A percentile compares a stretch with the other conserved stretches of the same genome.
Evolutionary conservation across 2,113 vertebrate genomes (phyloP).

Genomic region (Calyptomena viridis): DNA sequence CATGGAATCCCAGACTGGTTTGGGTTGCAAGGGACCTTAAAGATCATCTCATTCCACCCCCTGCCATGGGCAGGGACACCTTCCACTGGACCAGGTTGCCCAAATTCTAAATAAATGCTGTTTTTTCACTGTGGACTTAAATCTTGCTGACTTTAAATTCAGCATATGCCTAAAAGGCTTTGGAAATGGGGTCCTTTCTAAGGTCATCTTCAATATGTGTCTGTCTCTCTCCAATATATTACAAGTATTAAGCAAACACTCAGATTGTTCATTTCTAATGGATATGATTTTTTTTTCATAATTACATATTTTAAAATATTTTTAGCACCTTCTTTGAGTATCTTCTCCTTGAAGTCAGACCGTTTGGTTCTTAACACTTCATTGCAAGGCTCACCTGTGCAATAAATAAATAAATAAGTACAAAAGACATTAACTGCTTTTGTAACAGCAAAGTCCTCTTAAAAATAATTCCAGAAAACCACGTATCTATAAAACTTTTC

Average conservation of each 20-base stretch:
- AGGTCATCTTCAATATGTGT: not conserved
- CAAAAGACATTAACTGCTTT: not conserved
- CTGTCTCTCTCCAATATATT: not conserved
- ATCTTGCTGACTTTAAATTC: not conserved
- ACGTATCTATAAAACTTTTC: not conserved
- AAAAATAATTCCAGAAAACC: not conserved
- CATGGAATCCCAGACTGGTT: not conserved
- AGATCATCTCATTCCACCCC: not conserved
- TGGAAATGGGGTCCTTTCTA: not conserved
- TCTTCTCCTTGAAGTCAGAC: not conserved
- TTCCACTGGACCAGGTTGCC: not conserved
- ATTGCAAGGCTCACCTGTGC: slow-evolving; percentile 66
- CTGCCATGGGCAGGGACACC: not conserved
- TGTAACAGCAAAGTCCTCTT: not conserved
- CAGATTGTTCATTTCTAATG: not conserved
- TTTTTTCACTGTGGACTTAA: not conserved
- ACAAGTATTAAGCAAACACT: not conserved
- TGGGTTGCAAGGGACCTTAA: not conserved
- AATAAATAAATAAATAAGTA: not conserved
- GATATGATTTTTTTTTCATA: not conserved
- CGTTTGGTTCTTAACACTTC: slow-evolving; percentile 70
- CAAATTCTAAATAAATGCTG: not conserved
- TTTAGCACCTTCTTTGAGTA: slow-evolving; percentile 59
- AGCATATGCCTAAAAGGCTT: not conserved
- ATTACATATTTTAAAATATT: not conserved